Evolutionary conservation across 2,113 vertebrate genomes (phyloP).

Genomic region (Cepphus grylle): DNA sequence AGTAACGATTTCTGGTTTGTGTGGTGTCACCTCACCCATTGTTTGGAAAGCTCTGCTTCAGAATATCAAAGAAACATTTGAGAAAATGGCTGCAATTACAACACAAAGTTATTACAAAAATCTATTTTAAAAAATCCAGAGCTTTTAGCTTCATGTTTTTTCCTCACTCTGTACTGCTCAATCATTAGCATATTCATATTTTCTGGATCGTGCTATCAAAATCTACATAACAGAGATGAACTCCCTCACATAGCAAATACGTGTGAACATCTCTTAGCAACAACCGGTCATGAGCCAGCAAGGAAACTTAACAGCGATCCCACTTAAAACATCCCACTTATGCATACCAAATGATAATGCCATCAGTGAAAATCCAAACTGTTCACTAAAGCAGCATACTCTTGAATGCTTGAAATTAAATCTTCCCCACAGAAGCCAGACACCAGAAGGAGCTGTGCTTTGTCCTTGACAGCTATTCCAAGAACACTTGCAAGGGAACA

Average conservation of each 20-base stretch:
- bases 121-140: not conserved
- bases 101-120: not conserved
- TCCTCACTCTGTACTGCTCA: not conserved
- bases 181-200: conserved; percentile 58
- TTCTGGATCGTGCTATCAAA: conserved; percentile 59
- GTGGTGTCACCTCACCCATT: not conserved
- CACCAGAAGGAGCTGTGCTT: conserved; percentile 44
- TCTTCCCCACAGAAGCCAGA: conserved; percentile 42
- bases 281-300: conserved; percentile 58
- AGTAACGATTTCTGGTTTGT: not conserved
- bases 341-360: conserved; percentile 61
- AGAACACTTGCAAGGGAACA: conserved; percentile 47
- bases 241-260: conserved; percentile 62
- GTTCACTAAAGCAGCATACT: conserved; percentile 19
- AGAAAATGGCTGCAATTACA: not conserved
- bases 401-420: not conserved
- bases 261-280: conserved; percentile 73
- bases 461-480: conserved; percentile 49
- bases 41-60: not conserved
- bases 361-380: conserved; percentile 49
- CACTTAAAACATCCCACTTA: conserved; percentile 69
- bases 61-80: not conserved
- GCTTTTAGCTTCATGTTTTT: not conserved
- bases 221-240: conserved; percentile 63
- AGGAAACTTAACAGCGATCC: conserved; percentile 58